Evolutionary conservation across 2,113 vertebrate genomes (phyloP).

Genomic region (Anas platyrhynchos): DNA sequence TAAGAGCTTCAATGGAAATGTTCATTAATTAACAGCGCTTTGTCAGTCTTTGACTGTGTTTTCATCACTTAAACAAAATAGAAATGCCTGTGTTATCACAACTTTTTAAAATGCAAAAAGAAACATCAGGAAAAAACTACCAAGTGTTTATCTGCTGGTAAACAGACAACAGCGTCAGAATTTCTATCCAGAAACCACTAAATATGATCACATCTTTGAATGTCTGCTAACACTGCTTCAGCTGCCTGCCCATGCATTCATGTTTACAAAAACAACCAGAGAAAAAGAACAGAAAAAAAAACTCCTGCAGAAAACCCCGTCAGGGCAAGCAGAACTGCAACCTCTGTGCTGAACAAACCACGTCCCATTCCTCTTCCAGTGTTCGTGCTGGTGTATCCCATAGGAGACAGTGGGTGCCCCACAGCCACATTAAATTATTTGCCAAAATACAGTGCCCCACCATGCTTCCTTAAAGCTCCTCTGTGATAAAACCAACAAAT

Average conservation of each 20-base stretch:
- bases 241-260: background rate
- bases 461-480: background rate
- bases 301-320: background rate
- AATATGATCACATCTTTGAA: background rate
- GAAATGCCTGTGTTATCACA: background rate
- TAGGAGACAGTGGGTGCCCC: background rate
- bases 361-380: background rate
- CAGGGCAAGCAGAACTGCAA: background rate
- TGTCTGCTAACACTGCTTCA: background rate
- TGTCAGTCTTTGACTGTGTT: background rate
- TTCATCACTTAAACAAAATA: background rate
- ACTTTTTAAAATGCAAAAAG: background rate
- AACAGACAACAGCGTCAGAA: background rate
- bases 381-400: background rate
- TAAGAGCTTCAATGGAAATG: background rate
- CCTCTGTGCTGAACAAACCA: accelerated
- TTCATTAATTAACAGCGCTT: background rate
- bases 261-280: background rate
- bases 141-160: background rate
- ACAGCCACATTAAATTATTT: background rate
- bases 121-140: background rate
- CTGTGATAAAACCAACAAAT: background rate
- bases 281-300: background rate
- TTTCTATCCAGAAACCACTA: background rate
- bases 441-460: background rate